Conservation (phyloP, 1,140 invertebrate species). For the Agrilus planipennis region DNA sequence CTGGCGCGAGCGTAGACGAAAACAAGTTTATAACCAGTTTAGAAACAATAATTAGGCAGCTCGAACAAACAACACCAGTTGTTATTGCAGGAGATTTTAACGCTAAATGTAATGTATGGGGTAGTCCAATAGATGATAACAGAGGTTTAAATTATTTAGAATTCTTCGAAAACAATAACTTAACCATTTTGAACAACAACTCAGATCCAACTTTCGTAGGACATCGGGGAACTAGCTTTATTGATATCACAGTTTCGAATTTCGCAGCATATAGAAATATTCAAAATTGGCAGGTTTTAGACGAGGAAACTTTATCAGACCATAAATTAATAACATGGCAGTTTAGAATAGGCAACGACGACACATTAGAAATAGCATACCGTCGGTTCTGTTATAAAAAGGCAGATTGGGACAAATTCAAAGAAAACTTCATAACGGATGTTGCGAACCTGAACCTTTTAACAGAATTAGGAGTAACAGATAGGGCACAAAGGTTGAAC, state of each 20-base stretch:
- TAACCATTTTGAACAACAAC: background rate
- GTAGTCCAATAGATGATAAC: background rate
- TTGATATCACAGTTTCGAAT: slow-evolving; percentile 1
- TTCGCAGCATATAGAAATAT: background rate
- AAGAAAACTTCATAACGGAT: background rate
- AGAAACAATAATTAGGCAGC: too few relatives aligned
- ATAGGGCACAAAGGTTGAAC: background rate
- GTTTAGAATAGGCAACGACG: background rate
- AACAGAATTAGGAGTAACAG: background rate
- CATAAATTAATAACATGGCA: slow-evolving; percentile 2
- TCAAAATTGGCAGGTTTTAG: background rate
- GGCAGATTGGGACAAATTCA: background rate
- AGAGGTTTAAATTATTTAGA: background rate
- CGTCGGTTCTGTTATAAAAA: slow-evolving; percentile 2
- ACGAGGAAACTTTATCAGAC: background rate
- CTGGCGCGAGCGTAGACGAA: too few relatives aligned
- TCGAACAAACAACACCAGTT: too few relatives aligned
- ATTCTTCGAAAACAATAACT: background rate
- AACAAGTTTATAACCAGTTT: too few relatives aligned
- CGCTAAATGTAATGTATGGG: slow-evolving; percentile 1
- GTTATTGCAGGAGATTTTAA: slow-evolving; percentile 2
- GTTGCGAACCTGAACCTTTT: background rate
- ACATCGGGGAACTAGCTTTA: slow-evolving; percentile 2
- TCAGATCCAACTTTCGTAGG: slow-evolving; percentile 2
- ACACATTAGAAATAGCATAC: background rate